Evolutionary conservation across 2,888 invertebrate species (phyloP).

Genomic region (Phasia obesa): DNA sequence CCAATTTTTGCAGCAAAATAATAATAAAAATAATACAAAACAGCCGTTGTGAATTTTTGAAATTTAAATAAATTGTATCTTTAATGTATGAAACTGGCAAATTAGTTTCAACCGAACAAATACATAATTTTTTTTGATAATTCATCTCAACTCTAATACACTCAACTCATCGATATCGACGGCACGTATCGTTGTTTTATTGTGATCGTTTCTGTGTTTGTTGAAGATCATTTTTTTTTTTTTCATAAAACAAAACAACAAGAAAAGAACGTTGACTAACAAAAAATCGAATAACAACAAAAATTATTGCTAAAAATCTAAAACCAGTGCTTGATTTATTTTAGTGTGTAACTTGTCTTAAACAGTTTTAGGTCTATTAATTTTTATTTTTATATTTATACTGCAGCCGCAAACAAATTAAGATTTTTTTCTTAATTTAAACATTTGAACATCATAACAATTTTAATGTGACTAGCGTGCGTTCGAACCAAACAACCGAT

Average conservation of each 20-base stretch:
- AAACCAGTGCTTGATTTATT: not conserved
- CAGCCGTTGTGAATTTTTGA: conserved; percentile 28
- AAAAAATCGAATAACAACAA: not conserved
- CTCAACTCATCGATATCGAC: conserved; percentile 17
- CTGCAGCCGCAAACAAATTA: conserved; percentile 2
- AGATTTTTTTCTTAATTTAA: conserved; percentile 6
- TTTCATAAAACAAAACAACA: conserved; percentile 11
- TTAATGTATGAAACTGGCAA: conserved; percentile 47
- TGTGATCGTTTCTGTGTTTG: conserved; percentile 4
- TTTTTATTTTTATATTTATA: conserved; percentile 19
- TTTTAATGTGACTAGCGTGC: conserved; percentile 11
- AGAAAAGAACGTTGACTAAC: not conserved
- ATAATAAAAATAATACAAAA: conserved; percentile 6
- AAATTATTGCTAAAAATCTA: not conserved
- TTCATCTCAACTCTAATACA: conserved; percentile 9
- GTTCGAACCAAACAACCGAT: not conserved
- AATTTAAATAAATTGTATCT: conserved; percentile 48
- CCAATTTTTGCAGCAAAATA: conserved; percentile 18
- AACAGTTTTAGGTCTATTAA: conserved; percentile 7
- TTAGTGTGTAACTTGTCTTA: conserved; percentile 1
- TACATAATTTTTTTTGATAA: conserved; percentile 15
- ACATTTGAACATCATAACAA: conserved; percentile 13
- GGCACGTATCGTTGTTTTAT: not conserved
- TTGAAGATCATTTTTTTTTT: conserved; percentile 31
- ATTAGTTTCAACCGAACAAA: conserved; percentile 28